phyloP scores from a whole-genome alignment of 2,797 vertebrate genomes.

The Peromyscus aztecus region DNA sequence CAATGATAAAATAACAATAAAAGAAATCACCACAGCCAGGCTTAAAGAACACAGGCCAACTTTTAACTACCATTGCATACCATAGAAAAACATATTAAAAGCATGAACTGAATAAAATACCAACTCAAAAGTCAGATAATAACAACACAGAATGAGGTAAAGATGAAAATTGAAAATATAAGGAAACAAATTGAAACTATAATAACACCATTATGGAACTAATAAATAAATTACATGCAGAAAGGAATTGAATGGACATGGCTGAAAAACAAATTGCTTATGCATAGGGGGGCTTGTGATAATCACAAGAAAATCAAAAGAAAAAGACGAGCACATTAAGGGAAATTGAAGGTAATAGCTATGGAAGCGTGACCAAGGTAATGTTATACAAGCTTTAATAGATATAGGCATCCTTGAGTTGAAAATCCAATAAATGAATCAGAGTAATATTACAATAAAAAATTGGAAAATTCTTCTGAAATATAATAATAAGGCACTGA shows the following conservation, averaged over 20 bases:
- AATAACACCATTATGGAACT: slow-evolving; percentile 43
- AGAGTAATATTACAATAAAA: slow-evolving; percentile 9
- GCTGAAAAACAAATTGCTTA: slow-evolving; percentile 54
- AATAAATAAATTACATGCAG: slow-evolving; percentile 68
- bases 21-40: background rate
- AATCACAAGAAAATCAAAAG: slow-evolving; percentile 38
- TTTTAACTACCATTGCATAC: background rate
- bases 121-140: slow-evolving; percentile 11
- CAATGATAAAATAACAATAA: background rate
- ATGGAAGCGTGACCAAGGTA: background rate
- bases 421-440: background rate
- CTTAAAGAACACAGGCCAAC: background rate
- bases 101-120: slow-evolving; percentile 22
- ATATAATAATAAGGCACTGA: background rate
- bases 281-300: slow-evolving; percentile 4
- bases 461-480: slow-evolving; percentile 44
- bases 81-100: slow-evolving; percentile 26
- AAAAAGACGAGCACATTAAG: slow-evolving; percentile 26
- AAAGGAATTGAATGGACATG: slow-evolving; percentile 35
- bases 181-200: slow-evolving; percentile 66
- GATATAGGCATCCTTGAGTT: background rate
- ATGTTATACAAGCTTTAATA: background rate
- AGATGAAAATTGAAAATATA: slow-evolving; percentile 66
- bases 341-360: slow-evolving; percentile 29
- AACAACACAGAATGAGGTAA: slow-evolving; percentile 53